A percentile compares a stretch with the other conserved stretches of the same genome.
phyloP scores from a whole-genome alignment of 2,888 invertebrate genomes.

The Rotaria macrura region DNA sequence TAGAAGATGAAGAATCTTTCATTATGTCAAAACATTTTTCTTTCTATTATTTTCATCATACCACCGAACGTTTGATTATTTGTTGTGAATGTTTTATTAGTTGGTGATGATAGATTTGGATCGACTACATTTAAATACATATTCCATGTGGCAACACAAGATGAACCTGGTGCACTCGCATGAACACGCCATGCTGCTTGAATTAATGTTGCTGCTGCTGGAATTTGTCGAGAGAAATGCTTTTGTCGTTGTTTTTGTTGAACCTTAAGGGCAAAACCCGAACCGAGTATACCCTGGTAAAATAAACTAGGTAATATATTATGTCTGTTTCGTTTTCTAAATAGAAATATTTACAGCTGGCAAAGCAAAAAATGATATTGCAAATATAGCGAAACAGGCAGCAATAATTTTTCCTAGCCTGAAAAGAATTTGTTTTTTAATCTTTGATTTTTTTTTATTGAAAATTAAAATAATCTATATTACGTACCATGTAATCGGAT shows the following conservation, averaged over 20 bases:
- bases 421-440: not conserved
- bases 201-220: slow-evolving; percentile 70
- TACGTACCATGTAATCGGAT: not conserved
- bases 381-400: slow-evolving; percentile 72
- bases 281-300: slow-evolving; percentile 67
- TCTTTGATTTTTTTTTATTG: not conserved
- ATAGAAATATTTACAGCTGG: slow-evolving; percentile 59
- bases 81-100: not conserved
- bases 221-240: slow-evolving; percentile 71
- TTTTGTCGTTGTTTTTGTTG: slow-evolving; percentile 76
- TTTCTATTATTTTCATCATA: not conserved
- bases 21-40: not conserved
- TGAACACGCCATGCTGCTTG: slow-evolving; percentile 63
- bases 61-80: slow-evolving; percentile 11
- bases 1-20: no score
- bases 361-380: slow-evolving; percentile 73
- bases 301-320: no score
- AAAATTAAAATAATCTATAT: not conserved
- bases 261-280: slow-evolving; percentile 72
- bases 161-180: slow-evolving; percentile 65
- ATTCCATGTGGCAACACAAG: slow-evolving; percentile 66
- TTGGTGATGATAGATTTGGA: not conserved
- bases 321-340: no score
- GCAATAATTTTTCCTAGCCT: slow-evolving; percentile 65
- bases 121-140: slow-evolving; percentile 57